These are phyloP conservation scores for Venustoraphidia nigricollis DNA, from an alignment of 2,888 invertebrate genomes.

Conservation along the genomic window DNA sequence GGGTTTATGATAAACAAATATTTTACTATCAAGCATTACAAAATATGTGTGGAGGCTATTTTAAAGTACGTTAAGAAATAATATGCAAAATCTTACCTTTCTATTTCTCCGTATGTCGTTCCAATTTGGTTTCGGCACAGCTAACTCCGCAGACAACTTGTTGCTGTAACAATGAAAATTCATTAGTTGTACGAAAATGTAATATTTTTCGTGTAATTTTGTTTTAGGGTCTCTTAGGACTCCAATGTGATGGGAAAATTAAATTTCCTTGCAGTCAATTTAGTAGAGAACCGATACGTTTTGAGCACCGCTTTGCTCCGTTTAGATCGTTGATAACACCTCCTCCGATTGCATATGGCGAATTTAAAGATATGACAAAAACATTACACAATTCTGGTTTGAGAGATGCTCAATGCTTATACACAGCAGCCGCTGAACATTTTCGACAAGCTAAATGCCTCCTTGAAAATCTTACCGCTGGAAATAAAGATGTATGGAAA, in stretches of 20 bases:
- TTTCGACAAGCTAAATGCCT: conserved; percentile 82
- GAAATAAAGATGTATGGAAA: conserved; percentile 57
- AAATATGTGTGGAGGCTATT: conserved; percentile 89
- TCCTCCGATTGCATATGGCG: conserved; percentile 79
- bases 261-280: conserved; percentile 74
- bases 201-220: conserved; percentile 2
- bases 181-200: neutral
- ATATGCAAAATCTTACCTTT: too few species aligned
- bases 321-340: conserved; percentile 76
- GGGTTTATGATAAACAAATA: conserved; percentile 69
- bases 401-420: conserved; percentile 41
- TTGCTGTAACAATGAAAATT: too few species aligned
- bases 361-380: conserved; percentile 74
- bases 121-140: too few species aligned
- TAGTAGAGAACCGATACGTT: conserved; percentile 86
- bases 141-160: too few species aligned
- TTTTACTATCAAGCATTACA: conserved; percentile 84
- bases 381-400: conserved; percentile 34
- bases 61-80: conserved; percentile 45
- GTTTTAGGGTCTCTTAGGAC: conserved; percentile 70
- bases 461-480: conserved; percentile 66
- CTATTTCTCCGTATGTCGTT: too few species aligned
- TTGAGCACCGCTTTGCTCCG: conserved; percentile 86
- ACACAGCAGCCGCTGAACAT: conserved; percentile 75
- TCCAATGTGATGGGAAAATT: conserved; percentile 77